These are phyloP conservation scores for Laticauda colubrina DNA, from an alignment of 2,113 vertebrate species.

Conservation along the genomic window DNA sequence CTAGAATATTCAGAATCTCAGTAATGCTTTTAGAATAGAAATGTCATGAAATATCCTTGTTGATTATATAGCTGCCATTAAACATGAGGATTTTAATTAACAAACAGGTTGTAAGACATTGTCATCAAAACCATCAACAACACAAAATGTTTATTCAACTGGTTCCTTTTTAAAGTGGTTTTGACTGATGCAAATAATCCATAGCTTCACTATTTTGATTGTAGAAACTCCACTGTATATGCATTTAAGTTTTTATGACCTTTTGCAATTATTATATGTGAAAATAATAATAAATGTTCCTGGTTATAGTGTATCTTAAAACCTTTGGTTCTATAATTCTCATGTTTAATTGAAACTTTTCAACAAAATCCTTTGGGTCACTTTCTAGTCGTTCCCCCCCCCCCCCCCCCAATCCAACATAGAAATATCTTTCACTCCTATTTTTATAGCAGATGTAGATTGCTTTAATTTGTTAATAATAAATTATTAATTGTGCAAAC, in stretches of 20 bases:
- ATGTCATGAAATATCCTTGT: not conserved
- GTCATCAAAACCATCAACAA: not conserved
- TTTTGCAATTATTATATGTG: too few relatives aligned
- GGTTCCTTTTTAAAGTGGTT: not conserved
- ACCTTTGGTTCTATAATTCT: not conserved
- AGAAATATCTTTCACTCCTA: not conserved
- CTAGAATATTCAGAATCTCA: not conserved
- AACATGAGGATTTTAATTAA: slow-evolving; percentile 11
- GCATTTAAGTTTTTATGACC: not conserved
- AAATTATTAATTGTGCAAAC: slow-evolving; percentile 6
- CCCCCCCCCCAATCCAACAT: not conserved
- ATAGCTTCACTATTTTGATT: not conserved
- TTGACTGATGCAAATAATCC: not conserved
- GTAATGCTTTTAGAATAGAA: not conserved
- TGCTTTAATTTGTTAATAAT: not conserved
- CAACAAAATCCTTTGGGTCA: not conserved
- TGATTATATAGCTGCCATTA: not conserved
- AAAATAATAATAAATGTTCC: not conserved
- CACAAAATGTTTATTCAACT: not conserved
- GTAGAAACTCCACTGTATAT: not conserved
- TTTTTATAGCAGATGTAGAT: slow-evolving; percentile 8
- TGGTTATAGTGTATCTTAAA: not conserved
- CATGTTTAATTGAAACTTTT: not conserved
- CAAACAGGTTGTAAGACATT: not conserved
- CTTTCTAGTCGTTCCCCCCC: not conserved